These are phyloP conservation scores for Rousettus leschenaultii DNA, from an alignment of 2,113 vertebrate species.

Conservation along the genomic window DNA sequence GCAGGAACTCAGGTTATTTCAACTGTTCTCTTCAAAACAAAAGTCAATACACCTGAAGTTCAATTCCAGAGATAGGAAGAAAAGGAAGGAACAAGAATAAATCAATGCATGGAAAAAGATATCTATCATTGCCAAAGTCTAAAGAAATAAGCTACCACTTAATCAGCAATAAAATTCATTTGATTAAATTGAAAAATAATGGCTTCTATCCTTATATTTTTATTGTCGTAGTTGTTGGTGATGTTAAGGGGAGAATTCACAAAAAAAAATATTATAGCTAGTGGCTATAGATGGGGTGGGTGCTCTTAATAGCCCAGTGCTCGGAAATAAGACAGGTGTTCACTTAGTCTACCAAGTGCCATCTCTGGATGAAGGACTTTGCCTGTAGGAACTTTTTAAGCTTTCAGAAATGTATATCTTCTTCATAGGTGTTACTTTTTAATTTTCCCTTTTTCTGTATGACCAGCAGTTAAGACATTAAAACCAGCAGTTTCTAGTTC, in stretches of 20 bases:
- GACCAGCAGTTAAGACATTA: not conserved
- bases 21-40: conserved; percentile 18
- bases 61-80: not conserved
- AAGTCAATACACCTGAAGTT: not conserved
- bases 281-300: not conserved
- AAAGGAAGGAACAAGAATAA: not conserved
- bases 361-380: not conserved
- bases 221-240: not conserved
- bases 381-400: not conserved
- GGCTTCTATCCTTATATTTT: not conserved
- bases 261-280: not conserved
- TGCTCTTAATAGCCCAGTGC: not conserved
- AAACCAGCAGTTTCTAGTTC: not conserved
- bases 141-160: not conserved
- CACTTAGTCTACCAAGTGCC: not conserved
- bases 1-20: not conserved
- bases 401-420: not conserved
- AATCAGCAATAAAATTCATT: not conserved
- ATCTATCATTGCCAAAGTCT: not conserved
- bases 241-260: not conserved
- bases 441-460: not conserved
- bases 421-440: not conserved
- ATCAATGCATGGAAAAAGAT: not conserved
- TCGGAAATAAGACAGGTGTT: not conserved
- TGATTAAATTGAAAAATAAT: not conserved